Evolutionary conservation across 2,113 vertebrate genomes (phyloP).

Genomic region (Dendrocopos noguchii): DNA sequence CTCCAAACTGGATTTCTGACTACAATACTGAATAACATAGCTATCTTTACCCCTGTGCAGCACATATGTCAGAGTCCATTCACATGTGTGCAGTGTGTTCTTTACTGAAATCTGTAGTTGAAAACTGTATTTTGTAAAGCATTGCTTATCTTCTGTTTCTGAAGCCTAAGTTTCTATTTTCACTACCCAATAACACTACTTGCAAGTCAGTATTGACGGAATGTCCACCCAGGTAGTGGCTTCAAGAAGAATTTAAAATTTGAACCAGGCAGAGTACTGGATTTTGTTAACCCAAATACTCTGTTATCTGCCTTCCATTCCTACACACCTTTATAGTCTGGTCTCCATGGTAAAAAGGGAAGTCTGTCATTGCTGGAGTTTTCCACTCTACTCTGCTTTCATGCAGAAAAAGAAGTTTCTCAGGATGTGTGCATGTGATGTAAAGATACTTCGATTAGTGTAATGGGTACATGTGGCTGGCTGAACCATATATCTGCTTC

Average conservation of each 20-base stretch:
- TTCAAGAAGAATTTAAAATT: background rate
- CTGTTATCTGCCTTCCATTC: slow-evolving; percentile 12
- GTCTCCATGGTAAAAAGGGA: background rate
- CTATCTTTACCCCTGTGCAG: background rate
- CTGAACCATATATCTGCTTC: background rate
- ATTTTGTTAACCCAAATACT: background rate
- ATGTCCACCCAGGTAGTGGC: background rate
- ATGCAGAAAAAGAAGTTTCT: background rate
- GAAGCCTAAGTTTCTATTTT: background rate
- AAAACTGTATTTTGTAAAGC: background rate
- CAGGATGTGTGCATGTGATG: background rate
- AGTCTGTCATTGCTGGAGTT: background rate
- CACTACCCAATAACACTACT: background rate
- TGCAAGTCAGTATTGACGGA: background rate
- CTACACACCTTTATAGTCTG: background rate
- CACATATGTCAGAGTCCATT: slow-evolving; percentile 19
- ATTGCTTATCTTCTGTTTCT: background rate
- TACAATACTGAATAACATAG: slow-evolving; percentile 1
- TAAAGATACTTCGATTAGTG: background rate
- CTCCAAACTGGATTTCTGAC: slow-evolving; percentile 39
- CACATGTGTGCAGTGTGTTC: background rate
- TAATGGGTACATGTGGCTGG: background rate
- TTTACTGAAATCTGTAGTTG: background rate
- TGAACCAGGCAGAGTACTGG: background rate
- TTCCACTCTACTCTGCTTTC: background rate